Evolutionary conservation across 2,797 vertebrate species (phyloP).

Genomic region (Pantherophis vulpinus): DNA sequence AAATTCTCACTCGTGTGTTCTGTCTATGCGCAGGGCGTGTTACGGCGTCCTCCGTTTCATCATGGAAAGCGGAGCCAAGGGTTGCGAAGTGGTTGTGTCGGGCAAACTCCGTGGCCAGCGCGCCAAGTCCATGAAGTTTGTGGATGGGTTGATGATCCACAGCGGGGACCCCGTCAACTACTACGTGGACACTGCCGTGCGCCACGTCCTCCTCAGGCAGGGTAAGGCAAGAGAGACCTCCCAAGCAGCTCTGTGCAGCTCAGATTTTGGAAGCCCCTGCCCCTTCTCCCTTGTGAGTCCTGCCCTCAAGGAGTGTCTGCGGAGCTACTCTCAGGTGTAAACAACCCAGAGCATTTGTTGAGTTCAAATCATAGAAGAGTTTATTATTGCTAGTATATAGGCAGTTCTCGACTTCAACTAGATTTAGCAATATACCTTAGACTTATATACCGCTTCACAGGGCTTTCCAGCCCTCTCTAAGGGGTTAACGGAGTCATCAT

Average conservation of each 20-base stretch:
- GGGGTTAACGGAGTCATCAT: neutral
- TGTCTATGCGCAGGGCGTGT: slow-evolving; percentile 79
- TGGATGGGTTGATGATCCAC: slow-evolving; percentile 99
- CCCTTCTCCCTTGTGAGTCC: neutral
- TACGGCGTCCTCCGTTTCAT: slow-evolving; percentile 98
- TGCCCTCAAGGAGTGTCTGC: neutral
- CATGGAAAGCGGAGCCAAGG: slow-evolving; percentile 98
- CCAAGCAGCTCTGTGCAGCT: no score
- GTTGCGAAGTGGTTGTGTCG: slow-evolving; percentile 94
- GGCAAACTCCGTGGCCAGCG: slow-evolving; percentile 97
- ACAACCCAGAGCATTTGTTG: neutral
- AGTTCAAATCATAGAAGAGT: neutral
- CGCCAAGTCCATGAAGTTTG: slow-evolving; percentile 99
- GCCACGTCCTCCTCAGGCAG: slow-evolving; percentile 94
- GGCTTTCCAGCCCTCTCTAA: neutral
- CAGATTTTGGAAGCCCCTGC: neutral
- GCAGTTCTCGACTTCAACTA: neutral
- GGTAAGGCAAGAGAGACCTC: slow-evolving; percentile 74
- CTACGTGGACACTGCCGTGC: slow-evolving; percentile 95
- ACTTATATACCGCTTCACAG: neutral
- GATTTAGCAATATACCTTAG: neutral
- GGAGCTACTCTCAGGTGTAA: neutral
- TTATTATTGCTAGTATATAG: neutral
- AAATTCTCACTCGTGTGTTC: rapidly evolving
- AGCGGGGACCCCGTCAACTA: slow-evolving; percentile 98